A percentile compares a stretch with the other conserved stretches of the same genome.
Evolutionary conservation across 1,140 invertebrate species (phyloP).

Genomic region (Acromyrmex charruanus): DNA sequence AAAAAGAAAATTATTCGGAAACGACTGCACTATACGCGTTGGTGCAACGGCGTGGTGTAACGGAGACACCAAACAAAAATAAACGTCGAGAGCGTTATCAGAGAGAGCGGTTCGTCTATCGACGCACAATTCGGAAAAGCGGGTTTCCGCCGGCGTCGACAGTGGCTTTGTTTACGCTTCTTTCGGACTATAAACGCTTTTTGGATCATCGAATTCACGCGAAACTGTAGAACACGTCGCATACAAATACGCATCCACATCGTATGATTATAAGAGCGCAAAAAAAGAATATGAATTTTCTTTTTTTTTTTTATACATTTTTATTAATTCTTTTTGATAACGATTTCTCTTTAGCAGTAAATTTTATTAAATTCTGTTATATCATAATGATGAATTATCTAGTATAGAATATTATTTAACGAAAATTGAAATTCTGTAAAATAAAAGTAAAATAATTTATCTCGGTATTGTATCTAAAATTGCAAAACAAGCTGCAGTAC

Average conservation of each 20-base stretch:
- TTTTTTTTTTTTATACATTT: not conserved
- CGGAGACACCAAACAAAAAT: slow-evolving; percentile 45
- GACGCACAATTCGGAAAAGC: slow-evolving; percentile 50
- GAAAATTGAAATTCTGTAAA: not conserved
- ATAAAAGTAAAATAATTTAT: not conserved
- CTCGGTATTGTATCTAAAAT: not conserved
- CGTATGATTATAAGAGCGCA: not conserved
- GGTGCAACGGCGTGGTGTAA: slow-evolving; percentile 1
- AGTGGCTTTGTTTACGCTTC: slow-evolving; percentile 55
- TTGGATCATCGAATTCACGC: slow-evolving; percentile 53
- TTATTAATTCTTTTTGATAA: not conserved
- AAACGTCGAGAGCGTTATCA: slow-evolving; percentile 47
- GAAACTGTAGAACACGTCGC: slow-evolving; percentile 21
- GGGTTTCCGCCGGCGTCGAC: slow-evolving; percentile 55
- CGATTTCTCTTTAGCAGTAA: not conserved
- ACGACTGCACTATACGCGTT: not conserved
- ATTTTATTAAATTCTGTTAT: too few species aligned
- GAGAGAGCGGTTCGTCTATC: slow-evolving; percentile 51
- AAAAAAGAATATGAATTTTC: not conserved
- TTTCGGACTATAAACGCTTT: slow-evolving; percentile 54
- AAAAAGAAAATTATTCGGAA: slow-evolving; percentile 23
- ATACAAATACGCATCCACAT: not conserved
- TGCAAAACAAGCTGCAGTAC: not conserved
- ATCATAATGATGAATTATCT: not conserved
- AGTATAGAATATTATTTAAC: not conserved